phyloP scores from a whole-genome alignment of 2,797 vertebrate species.

The Scyliorhinus canicula region DNA sequence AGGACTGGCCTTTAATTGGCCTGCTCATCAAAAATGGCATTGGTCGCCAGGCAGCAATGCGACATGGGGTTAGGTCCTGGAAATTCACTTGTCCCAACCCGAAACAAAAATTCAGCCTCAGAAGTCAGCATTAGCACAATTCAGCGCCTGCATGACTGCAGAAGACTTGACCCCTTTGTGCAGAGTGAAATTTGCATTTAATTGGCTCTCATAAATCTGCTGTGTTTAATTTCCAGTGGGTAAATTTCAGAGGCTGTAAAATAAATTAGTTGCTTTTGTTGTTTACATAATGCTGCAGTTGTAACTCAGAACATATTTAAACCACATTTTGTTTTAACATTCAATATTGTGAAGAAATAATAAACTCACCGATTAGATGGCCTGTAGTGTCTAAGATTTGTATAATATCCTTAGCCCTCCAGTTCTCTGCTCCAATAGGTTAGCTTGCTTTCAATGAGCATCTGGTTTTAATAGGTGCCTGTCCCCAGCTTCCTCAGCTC shows the following conservation, averaged over 20 bases:
- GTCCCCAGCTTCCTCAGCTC: constrained; percentile 44
- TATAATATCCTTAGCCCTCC: constrained; percentile 42
- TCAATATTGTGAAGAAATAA: constrained; percentile 23
- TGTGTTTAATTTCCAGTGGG: neutral
- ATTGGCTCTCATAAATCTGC: neutral
- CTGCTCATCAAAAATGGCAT: neutral
- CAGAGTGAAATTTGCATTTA: neutral
- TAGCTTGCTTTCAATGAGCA: constrained; percentile 45
- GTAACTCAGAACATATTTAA: neutral
- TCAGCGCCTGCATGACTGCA: neutral
- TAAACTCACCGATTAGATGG: neutral
- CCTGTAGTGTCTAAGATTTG: constrained; percentile 38
- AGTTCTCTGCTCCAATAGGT: constrained; percentile 40
- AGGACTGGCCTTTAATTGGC: neutral
- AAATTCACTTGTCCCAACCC: neutral
- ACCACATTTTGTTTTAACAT: constrained; percentile 1
- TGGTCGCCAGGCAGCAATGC: neutral
- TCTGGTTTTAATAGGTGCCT: constrained; percentile 42
- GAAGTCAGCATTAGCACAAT: neutral
- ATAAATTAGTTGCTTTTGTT: neutral
- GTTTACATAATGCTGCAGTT: neutral
- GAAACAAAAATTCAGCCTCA: too few relatives aligned
- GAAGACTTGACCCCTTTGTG: neutral
- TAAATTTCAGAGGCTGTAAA: neutral
- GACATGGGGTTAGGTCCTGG: neutral